Evolutionary conservation across 2,888 invertebrate species (phyloP).

Genomic region (Eristalis pertinax): DNA sequence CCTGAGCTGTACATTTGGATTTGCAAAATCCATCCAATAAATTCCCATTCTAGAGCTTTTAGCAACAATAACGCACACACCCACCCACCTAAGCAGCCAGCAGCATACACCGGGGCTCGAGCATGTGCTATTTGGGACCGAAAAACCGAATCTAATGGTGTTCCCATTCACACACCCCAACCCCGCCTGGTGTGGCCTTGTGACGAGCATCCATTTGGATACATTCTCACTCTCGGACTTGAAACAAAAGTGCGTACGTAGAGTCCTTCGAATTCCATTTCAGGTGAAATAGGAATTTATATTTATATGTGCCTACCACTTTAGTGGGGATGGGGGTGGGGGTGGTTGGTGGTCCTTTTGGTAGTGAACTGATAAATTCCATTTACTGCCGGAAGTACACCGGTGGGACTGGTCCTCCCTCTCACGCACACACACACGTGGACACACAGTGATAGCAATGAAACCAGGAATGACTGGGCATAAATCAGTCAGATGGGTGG

Average conservation of each 20-base stretch:
- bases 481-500: conserved; percentile 55
- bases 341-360: conserved; percentile 14
- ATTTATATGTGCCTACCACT: conserved; percentile 24
- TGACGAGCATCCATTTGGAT: conserved; percentile 65
- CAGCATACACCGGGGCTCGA: background rate
- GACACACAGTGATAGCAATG: background rate
- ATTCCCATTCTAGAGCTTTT: conserved; percentile 65
- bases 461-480: conserved; percentile 17
- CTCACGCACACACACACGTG: background rate
- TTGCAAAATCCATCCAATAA: conserved; percentile 67
- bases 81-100: no score
- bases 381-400: conserved; percentile 67
- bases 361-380: conserved; percentile 71
- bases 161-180: background rate
- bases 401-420: conserved; percentile 49
- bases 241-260: conserved; percentile 63
- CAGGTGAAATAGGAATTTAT: conserved; percentile 67
- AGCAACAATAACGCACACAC: conserved; percentile 30
- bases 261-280: conserved; percentile 56
- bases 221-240: conserved; percentile 23
- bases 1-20: conserved; percentile 63
- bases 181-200: background rate
- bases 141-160: conserved; percentile 27
- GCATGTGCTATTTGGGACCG: conserved; percentile 18
- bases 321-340: background rate